Evolutionary conservation across 2,888 invertebrate species (phyloP).

Genomic region (Zaprionus obscuricornis): DNA sequence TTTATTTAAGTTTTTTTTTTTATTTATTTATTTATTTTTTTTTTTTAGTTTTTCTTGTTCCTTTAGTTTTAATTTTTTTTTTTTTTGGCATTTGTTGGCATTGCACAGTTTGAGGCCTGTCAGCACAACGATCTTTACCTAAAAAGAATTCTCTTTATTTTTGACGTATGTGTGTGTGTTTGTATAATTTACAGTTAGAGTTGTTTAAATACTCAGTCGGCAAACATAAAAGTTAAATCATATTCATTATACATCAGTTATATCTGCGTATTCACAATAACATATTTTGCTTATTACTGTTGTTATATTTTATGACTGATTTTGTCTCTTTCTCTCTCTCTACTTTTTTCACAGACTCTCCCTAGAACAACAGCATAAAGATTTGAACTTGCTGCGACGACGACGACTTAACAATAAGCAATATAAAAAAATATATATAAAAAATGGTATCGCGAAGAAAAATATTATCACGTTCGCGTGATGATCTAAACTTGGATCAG

Average conservation of each 20-base stretch:
- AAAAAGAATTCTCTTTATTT: conserved; percentile 40
- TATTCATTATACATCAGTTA: conserved; percentile 9
- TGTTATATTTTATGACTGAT: conserved; percentile 25
- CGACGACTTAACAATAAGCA: conserved; percentile 33
- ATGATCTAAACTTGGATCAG: conserved; percentile 93
- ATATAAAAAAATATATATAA: no score
- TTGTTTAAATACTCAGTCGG: conserved; percentile 49
- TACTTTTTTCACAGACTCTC: conserved; percentile 60
- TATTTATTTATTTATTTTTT: no score
- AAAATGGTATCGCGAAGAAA: conserved; percentile 96
- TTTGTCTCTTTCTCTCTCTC: conserved; percentile 30
- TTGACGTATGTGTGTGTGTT: no score
- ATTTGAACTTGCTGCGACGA: no score
- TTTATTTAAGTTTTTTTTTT: no score
- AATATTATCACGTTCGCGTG: conserved; percentile 95
- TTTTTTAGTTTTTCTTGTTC: no score
- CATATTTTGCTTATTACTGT: no score
- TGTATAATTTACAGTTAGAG: conserved; percentile 61
- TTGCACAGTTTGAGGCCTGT: conserved; percentile 64
- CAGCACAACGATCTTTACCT: conserved; percentile 45
- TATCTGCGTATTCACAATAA: conserved; percentile 49
- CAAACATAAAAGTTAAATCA: conserved; percentile 52
- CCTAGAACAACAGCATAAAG: no score
- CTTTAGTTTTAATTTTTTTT: conserved; percentile 62
- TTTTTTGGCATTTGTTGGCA: conserved; percentile 51